Base-by-base conservation (phyloP, 2,888 invertebrate genomes). In the Tuberolachnus salignus region DNA sequence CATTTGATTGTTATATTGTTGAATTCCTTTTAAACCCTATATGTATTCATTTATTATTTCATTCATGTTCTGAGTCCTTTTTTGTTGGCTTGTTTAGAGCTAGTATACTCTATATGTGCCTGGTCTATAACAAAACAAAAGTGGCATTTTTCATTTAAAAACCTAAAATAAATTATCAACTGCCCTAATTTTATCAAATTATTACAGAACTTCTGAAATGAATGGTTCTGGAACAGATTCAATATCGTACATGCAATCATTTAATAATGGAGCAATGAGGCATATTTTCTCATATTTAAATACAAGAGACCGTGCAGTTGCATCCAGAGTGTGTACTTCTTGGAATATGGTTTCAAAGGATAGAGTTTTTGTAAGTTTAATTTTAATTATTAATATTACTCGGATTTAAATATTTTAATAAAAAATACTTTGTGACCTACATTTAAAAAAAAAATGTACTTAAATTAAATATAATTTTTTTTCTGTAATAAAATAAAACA, bases 261-360 rank as follows among this genome's bases (percentile, higher is more conserved):
- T 67, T 1, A 80, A 64, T 63, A 63, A 63, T 34, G 72, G 59
- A 81, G 69, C 34, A 34, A 3, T 89, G n/a, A 83, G 88, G 85
- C 87, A 92, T 85, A 91, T 93, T 82, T 92, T 94, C 85, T 92
- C 92, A 84, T 93, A 93, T 86, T 87, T 94, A 81, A 93, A 92
- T 85, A 92, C 91, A 84, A 89, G 93, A 83, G 94, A 94, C 84
- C 85, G 94, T 75, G 88, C 93, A 46, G 88, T 91, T n/a, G 91
- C 92, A 73, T 91, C 92, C 55, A 89, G 91, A 67, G 94, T 94
- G 0, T 93, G 92, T 84, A 89, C 89, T 80, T 88, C 92, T 86
- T 94, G 94, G 94, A 87, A 90, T 63, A 89, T 91, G 84, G 87
- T 92, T 21, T 91, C 91, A 0, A 89, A 90, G 71, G 90, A 93